phyloP scores from a whole-genome alignment of 2,113 vertebrate genomes.

The Todiramphus chloris region DNA sequence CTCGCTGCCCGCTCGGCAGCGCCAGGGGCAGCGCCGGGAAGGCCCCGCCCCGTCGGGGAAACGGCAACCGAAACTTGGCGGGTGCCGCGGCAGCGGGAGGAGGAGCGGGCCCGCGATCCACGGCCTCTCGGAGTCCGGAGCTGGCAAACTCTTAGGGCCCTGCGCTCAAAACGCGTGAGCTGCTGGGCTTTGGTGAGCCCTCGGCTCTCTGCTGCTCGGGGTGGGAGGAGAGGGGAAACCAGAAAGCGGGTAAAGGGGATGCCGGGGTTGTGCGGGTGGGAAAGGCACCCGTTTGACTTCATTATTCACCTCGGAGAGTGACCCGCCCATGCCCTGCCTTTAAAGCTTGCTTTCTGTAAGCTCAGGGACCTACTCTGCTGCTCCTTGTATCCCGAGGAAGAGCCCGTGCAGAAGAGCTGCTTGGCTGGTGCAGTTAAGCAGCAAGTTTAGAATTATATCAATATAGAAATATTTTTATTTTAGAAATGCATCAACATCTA shows the following conservation, averaged over 20 bases:
- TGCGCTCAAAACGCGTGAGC: no score
- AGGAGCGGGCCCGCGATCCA: not conserved
- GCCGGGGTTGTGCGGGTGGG: not conserved
- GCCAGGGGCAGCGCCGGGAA: not conserved
- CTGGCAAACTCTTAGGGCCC: not conserved
- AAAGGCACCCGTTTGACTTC: not conserved
- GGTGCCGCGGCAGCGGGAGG: not conserved
- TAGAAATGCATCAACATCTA: not conserved
- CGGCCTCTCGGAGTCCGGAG: rapidly evolving
- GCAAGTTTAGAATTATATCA: not conserved
- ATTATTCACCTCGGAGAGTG: not conserved
- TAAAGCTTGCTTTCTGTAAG: not conserved
- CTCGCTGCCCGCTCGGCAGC: no score
- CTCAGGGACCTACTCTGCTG: not conserved
- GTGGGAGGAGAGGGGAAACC: not conserved
- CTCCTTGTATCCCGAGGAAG: not conserved
- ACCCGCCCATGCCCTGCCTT: not conserved
- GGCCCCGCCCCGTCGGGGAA: not conserved
- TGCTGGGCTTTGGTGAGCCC: rapidly evolving
- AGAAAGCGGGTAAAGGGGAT: not conserved
- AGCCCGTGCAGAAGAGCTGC: no score
- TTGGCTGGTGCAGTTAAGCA: not conserved
- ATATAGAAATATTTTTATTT: not conserved
- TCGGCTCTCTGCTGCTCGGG: not conserved
- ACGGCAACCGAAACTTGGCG: not conserved